Evolutionary conservation across 2,113 vertebrate genomes (phyloP).

Genomic region (Narcine bancroftii): DNA sequence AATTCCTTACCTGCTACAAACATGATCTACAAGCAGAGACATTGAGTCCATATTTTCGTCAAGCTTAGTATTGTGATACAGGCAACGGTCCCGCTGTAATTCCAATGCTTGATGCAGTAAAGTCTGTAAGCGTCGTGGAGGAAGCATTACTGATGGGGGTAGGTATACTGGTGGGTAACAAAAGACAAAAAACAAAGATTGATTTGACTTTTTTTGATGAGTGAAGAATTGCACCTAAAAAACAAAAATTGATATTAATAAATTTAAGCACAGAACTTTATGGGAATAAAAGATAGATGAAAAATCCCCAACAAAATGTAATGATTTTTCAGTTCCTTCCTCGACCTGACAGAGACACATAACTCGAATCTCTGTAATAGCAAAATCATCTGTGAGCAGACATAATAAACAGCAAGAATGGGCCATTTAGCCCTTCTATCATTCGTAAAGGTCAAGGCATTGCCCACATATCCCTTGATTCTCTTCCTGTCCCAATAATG

Average conservation of each 20-base stretch:
- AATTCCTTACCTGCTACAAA: conserved; percentile 83
- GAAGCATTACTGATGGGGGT: conserved; percentile 94
- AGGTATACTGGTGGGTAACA: conserved; percentile 70
- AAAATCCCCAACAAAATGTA: background rate
- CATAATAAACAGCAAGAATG: too few relatives aligned
- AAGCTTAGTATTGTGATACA: conserved; percentile 93
- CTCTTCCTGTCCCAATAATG: too few relatives aligned
- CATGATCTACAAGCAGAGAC: conserved; percentile 88
- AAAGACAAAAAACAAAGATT: conserved; percentile 34
- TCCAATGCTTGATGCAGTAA: conserved; percentile 89
- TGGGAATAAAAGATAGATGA: too few relatives aligned
- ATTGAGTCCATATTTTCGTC: conserved; percentile 83
- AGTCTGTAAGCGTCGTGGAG: conserved; percentile 85
- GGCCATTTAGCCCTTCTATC: too few relatives aligned
- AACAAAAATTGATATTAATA: background rate
- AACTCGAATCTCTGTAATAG: background rate
- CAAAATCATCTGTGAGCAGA: background rate
- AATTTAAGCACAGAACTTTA: too few relatives aligned
- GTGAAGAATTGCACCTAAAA: background rate
- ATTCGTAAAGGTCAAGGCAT: too few relatives aligned
- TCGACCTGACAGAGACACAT: background rate
- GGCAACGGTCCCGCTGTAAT: conserved; percentile 87
- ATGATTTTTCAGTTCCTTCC: background rate
- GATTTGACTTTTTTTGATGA: background rate
- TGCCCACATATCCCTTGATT: too few relatives aligned